phyloP scores from a whole-genome alignment of 2,797 vertebrate genomes.

The Alauda arvensis region DNA sequence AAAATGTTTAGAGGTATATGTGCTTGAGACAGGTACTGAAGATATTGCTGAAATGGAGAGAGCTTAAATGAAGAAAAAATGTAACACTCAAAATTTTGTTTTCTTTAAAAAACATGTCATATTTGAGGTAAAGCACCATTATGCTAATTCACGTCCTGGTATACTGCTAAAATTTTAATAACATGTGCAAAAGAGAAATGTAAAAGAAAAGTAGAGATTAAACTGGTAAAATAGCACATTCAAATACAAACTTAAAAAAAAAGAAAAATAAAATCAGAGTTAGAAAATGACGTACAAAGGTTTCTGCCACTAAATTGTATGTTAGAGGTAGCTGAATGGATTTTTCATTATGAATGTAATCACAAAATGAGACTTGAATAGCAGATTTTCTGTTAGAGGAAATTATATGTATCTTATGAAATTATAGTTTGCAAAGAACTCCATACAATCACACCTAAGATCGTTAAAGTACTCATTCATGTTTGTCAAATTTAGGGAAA shows the following conservation, averaged over 20 bases:
- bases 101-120: background rate
- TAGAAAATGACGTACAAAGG: background rate
- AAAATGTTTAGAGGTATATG: background rate
- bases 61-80: background rate
- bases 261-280: background rate
- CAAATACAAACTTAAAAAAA: background rate
- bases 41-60: background rate
- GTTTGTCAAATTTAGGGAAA: slow-evolving; percentile 4
- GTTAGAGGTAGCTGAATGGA: background rate
- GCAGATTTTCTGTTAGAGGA: background rate
- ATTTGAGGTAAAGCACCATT: background rate
- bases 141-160: background rate
- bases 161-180: background rate
- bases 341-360: slow-evolving; percentile 2
- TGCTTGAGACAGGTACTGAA: background rate
- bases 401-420: slow-evolving; percentile 30
- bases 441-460: slow-evolving; percentile 2
- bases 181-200: background rate
- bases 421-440: slow-evolving; percentile 37
- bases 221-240: background rate
- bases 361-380: background rate
- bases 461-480: background rate
- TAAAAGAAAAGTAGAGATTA: background rate
- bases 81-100: background rate
- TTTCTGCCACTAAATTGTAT: background rate